Evolutionary conservation across 2,888 invertebrate species (phyloP), one percentile per base, ranked within the genome.

Genomic region (Mycalesis mineus): DNA sequence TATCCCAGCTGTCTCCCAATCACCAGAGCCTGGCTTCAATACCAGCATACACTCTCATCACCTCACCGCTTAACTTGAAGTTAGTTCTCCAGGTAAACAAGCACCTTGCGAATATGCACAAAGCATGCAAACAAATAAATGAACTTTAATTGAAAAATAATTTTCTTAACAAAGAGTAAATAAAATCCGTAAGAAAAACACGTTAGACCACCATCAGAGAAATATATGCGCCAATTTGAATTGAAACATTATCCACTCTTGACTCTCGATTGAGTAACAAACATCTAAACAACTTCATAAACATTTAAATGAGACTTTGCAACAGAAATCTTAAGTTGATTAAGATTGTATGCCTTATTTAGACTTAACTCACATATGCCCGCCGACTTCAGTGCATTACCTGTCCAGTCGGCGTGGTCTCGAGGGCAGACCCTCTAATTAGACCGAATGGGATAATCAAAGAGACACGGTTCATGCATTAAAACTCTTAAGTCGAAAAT

Each of bases 41-140:
- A 82, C 93, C 94, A 70, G 93, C 94, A 67, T 91, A 91, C 66
- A 91, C 92, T 58, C 93, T 94, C 74, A 94, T 94, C 85, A 94
- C 95, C 84, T 94, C 95, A 58, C 96, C 96, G 33, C 91, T 96
- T 70, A 96, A 96, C 85, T 91, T 96, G 72, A 96, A 95, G 94
- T 96, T 70, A 94, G 94, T 73, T 90, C 88, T 9, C 89, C 89
- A 71, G 89, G 89, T 90, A 74, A 74, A 73, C 15, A 31, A 22
- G 4, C n/a, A n/a, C n/a, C 11, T 37, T n/a, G 42, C 11, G 0
- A 28, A 42, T 11, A 28, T 28, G 11, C 7, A n/a, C 22, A 22
- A 22, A 22, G 22, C 5, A 22, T 22, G 22, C 22, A n/a, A n/a
- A n/a, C n/a, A n/a, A n/a, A n/a, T n/a, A n/a, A n/a, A n/a, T n/a